Percentiles rank a stretch among this genome's conserved stretches.
These are phyloP conservation scores for Lontra canadensis DNA, from an alignment of 2,113 vertebrate genomes.

Conservation along the genomic window DNA sequence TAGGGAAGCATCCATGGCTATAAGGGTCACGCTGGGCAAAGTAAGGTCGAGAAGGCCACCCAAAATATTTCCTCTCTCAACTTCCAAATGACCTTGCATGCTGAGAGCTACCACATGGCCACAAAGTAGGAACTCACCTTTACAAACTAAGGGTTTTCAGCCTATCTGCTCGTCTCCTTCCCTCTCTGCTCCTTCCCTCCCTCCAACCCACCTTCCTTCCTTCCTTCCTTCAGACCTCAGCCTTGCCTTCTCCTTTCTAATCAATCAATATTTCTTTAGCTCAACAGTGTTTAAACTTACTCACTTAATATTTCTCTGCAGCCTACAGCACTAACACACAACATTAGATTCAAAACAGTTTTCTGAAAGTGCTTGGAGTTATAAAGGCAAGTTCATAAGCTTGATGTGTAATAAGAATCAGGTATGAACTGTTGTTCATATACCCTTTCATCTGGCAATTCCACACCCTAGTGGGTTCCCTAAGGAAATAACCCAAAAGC, in stretches of 20 bases:
- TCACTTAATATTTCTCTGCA: conserved; percentile 33
- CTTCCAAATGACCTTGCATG: background rate
- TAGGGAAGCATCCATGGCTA: background rate
- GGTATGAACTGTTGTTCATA: background rate
- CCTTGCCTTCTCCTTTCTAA: conserved; percentile 15
- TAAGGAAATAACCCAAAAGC: background rate
- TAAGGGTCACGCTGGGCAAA: background rate
- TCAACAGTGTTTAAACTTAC: background rate
- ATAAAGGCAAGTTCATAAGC: conserved; percentile 43
- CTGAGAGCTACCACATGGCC: background rate
- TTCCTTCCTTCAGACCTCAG: background rate
- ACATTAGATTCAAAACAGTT: conserved; percentile 27
- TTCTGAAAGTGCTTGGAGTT: conserved; percentile 39
- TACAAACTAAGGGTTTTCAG: background rate
- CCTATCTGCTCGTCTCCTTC: background rate
- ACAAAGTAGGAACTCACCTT: background rate
- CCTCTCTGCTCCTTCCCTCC: rapidly evolving
- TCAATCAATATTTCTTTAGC: conserved; percentile 27
- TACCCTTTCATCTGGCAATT: background rate
- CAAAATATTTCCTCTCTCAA: background rate
- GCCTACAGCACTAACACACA: conserved; percentile 33
- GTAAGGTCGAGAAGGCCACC: background rate
- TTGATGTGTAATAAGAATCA: background rate
- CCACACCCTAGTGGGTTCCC: background rate
- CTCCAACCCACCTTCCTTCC: rapidly evolving